Evolutionary conservation across 2,113 vertebrate genomes (phyloP).

Genomic region (Limnothrissa miodon): DNA sequence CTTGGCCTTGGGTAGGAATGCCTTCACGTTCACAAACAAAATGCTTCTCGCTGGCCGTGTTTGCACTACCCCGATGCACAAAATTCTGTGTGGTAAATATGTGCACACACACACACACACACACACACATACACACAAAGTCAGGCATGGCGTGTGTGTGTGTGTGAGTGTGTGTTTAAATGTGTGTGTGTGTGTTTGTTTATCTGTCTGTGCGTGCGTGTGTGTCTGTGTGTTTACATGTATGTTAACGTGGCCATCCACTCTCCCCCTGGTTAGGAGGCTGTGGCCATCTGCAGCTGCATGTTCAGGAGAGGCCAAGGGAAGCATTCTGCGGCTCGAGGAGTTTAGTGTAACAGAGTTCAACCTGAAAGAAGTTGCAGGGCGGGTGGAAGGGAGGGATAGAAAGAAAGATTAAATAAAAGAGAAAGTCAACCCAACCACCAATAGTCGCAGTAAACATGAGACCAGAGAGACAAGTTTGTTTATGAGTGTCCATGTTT

Average conservation of each 20-base stretch:
- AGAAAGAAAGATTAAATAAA: slow-evolving; percentile 36
- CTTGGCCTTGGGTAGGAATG: slow-evolving; percentile 51
- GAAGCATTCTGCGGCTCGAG: neutral
- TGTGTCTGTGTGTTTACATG: slow-evolving; percentile 46
- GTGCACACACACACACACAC: slow-evolving; percentile 55
- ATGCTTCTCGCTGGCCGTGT: slow-evolving; percentile 53
- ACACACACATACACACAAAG: too few relatives aligned
- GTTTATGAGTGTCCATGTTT: slow-evolving; percentile 37
- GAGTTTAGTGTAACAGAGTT: neutral
- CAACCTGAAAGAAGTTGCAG: neutral
- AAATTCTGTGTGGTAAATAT: slow-evolving; percentile 45
- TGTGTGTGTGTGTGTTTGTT: slow-evolving; percentile 23
- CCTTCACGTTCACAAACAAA: slow-evolving; percentile 63
- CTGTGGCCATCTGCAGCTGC: neutral
- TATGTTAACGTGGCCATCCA: neutral
- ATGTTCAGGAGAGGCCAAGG: neutral
- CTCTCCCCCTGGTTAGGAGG: neutral
- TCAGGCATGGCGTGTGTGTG: slow-evolving; percentile 52
- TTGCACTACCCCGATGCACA: slow-evolving; percentile 54
- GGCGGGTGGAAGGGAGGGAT: neutral
- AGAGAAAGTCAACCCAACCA: too few relatives aligned
- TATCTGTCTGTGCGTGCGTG: slow-evolving; percentile 46
- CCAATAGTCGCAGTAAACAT: slow-evolving; percentile 32
- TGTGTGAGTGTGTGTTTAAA: slow-evolving; percentile 55
- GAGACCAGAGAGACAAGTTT: neutral